Conservation (phyloP, 2,113 vertebrate genomes). For the Sceloporus undulatus region DNA sequence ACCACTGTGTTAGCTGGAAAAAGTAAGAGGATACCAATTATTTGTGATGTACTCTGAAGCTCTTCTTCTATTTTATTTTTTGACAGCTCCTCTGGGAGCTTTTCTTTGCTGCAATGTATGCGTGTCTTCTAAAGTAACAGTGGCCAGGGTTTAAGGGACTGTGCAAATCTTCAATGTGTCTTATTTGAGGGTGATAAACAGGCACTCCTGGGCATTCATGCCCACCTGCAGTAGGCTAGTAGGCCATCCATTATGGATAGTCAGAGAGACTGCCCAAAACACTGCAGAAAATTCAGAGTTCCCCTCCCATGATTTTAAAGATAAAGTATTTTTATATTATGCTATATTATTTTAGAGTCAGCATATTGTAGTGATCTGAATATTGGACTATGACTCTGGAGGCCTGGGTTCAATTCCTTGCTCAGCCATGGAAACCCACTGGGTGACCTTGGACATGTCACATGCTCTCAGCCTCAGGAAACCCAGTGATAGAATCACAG, state of each 20-base stretch:
- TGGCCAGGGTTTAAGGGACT: neutral
- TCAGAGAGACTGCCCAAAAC: neutral
- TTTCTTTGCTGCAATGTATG: slow-evolving; percentile 7
- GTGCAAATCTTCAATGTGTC: slow-evolving; percentile 3
- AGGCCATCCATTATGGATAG: neutral
- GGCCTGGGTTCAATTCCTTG: no score
- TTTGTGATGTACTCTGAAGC: slow-evolving; percentile 37
- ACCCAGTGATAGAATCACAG: no score
- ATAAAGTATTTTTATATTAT: neutral
- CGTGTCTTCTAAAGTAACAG: neutral
- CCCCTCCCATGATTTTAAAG: neutral
- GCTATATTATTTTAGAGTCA: no score
- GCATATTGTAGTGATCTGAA: no score
- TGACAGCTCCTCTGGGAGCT: neutral
- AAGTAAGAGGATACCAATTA: slow-evolving; percentile 30
- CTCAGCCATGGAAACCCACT: no score
- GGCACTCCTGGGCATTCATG: neutral
- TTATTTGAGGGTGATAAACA: slow-evolving; percentile 6
- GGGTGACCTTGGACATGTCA: no score
- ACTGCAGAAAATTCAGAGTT: neutral
- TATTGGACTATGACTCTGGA: no score
- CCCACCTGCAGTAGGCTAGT: neutral
- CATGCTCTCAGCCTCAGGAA: no score
- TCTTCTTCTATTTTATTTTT: slow-evolving; percentile 22
- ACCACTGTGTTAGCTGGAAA: neutral